These are phyloP conservation scores for Macaca fascicularis DNA, from an alignment of 2,113 vertebrate genomes.

Conservation along the genomic window DNA sequence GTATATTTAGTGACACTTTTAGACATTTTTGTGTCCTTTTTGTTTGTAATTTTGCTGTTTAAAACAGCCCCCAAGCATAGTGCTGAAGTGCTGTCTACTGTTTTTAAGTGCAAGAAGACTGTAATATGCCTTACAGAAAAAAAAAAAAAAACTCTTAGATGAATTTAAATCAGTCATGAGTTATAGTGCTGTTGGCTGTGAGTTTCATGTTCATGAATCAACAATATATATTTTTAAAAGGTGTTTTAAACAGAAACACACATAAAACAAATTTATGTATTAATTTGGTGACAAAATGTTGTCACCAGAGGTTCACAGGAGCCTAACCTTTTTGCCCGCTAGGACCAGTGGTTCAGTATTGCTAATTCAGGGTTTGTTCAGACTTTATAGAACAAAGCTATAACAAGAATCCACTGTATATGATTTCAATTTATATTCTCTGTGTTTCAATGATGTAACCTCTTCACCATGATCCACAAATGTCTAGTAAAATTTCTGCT, in stretches of 20 bases:
- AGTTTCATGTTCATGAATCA: not conserved
- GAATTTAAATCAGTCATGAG: not conserved
- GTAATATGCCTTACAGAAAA: not conserved
- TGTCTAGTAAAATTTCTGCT: not conserved
- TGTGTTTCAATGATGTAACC: not conserved
- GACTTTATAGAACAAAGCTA: not conserved
- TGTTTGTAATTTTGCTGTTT: not conserved
- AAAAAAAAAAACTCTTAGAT: not conserved
- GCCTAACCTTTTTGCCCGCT: not conserved
- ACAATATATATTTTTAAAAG: not conserved
- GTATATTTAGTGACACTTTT: not conserved
- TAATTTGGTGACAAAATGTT: not conserved
- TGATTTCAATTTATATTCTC: not conserved
- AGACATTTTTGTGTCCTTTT: not conserved
- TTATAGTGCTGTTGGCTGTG: not conserved
- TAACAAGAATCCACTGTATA: not conserved
- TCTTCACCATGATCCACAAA: not conserved
- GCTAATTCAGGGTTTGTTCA: not conserved
- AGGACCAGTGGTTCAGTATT: not conserved
- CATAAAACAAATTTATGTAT: not conserved
- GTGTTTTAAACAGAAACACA: not conserved
- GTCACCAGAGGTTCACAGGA: not conserved
- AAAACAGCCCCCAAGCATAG: not conserved
- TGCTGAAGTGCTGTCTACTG: not conserved
- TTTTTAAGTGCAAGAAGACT: not conserved